Evolutionary conservation across 2,797 vertebrate species (phyloP).

Genomic region (Anas georgica): DNA sequence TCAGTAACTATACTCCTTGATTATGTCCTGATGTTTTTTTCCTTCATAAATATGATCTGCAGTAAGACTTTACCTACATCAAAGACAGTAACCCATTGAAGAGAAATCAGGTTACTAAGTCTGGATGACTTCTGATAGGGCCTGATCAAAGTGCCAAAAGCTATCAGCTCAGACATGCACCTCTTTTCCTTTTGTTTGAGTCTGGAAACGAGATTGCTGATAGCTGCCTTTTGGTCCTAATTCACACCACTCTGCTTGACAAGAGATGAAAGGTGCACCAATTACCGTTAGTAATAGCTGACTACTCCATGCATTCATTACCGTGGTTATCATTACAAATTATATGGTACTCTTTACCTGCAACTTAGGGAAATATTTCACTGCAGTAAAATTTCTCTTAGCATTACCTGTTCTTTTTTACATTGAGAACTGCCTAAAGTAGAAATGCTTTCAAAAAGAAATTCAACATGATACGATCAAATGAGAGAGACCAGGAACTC

Average conservation of each 20-base stretch:
- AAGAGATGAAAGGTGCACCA: slow-evolving; percentile 91
- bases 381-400: background rate
- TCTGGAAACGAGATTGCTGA: slow-evolving; percentile 88
- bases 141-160: slow-evolving; percentile 90
- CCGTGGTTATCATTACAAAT: slow-evolving; percentile 71
- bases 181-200: slow-evolving; percentile 84
- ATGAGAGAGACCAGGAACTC: background rate
- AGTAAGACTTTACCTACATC: slow-evolving; percentile 84
- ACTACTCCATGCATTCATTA: slow-evolving; percentile 72
- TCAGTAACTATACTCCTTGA: background rate
- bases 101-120: slow-evolving; percentile 84
- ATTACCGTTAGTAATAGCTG: slow-evolving; percentile 88
- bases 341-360: slow-evolving; percentile 18
- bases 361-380: slow-evolving; percentile 23
- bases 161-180: slow-evolving; percentile 86
- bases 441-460: background rate
- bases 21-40: slow-evolving; percentile 75
- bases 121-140: slow-evolving; percentile 84
- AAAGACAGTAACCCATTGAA: slow-evolving; percentile 85
- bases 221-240: slow-evolving; percentile 86
- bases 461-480: background rate
- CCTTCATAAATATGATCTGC: slow-evolving; percentile 83
- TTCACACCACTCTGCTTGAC: slow-evolving; percentile 81
- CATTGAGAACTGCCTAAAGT: background rate
- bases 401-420: background rate